Evolutionary conservation across 1,140 invertebrate genomes (phyloP).

Genomic region (Contarinia nasturtii): DNA sequence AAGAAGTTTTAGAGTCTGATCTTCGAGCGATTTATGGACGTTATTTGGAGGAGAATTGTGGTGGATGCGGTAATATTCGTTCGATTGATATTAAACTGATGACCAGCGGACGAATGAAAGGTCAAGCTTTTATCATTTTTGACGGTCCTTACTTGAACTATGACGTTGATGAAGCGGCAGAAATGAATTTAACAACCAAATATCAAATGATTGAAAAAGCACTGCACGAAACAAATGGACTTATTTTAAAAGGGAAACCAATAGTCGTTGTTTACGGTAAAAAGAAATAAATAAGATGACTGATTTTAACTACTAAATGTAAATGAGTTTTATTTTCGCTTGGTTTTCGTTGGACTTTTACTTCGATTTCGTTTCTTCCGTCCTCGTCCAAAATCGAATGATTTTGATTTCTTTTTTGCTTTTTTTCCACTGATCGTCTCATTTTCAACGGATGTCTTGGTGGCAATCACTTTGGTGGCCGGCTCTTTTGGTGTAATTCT

Average conservation of each 20-base stretch:
- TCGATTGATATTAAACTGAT: conserved; percentile 45
- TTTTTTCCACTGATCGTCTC: conserved; percentile 9
- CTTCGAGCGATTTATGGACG: conserved; percentile 59
- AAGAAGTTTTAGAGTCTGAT: conserved; percentile 55
- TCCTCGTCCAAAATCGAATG: background rate
- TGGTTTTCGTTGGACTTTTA: conserved; percentile 10
- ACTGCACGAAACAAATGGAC: conserved; percentile 74
- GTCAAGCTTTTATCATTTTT: conserved; percentile 82
- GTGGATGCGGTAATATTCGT: conserved; percentile 13
- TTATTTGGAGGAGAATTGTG: conserved; percentile 27
- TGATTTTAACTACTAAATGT: too few species aligned
- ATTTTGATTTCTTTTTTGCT: conserved; percentile 7
- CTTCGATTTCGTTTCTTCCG: conserved; percentile 9
- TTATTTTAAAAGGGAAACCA: conserved; percentile 68
- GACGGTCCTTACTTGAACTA: conserved; percentile 8
- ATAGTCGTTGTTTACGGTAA: conserved; percentile 43
- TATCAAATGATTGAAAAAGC: conserved; percentile 51
- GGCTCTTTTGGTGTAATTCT: conserved; percentile 18
- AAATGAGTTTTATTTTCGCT: conserved; percentile 3
- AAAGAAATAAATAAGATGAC: background rate
- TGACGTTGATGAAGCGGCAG: conserved; percentile 3
- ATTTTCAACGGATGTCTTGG: conserved; percentile 5
- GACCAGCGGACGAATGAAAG: conserved; percentile 91
- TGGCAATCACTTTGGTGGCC: conserved; percentile 9
- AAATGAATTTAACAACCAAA: conserved; percentile 14